Percentiles rank a stretch among this genome's conserved stretches.
Evolutionary conservation across 1,140 invertebrate genomes (phyloP).

Genomic region (Philaenus spumarius): DNA sequence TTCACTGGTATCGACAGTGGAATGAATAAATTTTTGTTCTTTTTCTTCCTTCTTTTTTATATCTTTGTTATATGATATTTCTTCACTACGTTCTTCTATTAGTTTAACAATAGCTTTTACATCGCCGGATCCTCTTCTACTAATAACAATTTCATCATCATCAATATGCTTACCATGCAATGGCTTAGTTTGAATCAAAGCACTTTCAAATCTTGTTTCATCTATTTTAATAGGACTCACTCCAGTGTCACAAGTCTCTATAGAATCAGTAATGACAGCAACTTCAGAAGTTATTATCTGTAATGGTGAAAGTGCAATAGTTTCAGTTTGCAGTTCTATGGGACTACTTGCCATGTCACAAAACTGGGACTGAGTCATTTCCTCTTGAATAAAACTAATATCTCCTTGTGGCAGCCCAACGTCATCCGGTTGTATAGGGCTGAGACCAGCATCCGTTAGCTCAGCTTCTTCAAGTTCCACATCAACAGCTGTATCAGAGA

Average conservation of each 20-base stretch:
- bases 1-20: too few relatives aligned
- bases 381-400: slow-evolving; percentile 36
- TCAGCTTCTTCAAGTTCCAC: slow-evolving; percentile 44
- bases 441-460: slow-evolving; percentile 47
- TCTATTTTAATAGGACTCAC: slow-evolving; percentile 42
- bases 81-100: slow-evolving; percentile 37
- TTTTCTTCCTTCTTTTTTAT: slow-evolving; percentile 18
- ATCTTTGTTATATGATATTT: slow-evolving; percentile 3
- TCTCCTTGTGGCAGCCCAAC: slow-evolving; percentile 31
- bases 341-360: slow-evolving; percentile 44
- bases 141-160: slow-evolving; percentile 8
- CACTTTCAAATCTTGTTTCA: slow-evolving; percentile 12
- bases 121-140: slow-evolving; percentile 39
- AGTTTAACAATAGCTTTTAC: slow-evolving; percentile 43
- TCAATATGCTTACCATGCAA: slow-evolving; percentile 20
- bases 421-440: slow-evolving; percentile 47
- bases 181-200: slow-evolving; percentile 13
- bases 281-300: slow-evolving; percentile 43
- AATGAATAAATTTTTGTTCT: background rate
- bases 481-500: slow-evolving; percentile 43
- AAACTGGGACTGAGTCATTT: slow-evolving; percentile 33
- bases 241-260: slow-evolving; percentile 43
- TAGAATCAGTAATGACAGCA: slow-evolving; percentile 42
- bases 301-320: slow-evolving; percentile 37
- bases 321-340: slow-evolving; percentile 37